Evolutionary conservation across 2,797 vertebrate species (phyloP).

Genomic region (Cynodonichthys magdalenae): DNA sequence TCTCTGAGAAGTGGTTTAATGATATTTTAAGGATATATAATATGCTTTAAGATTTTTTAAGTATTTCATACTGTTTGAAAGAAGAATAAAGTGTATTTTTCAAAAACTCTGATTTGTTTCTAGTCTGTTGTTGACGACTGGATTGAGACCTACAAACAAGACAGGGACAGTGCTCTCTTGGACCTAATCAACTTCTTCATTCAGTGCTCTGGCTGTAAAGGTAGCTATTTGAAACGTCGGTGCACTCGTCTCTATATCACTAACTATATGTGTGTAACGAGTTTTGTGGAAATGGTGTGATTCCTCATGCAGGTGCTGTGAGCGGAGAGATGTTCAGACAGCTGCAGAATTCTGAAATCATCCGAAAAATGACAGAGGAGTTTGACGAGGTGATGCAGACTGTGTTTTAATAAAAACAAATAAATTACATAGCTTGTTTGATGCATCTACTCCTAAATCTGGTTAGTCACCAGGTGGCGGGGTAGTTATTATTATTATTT

Average conservation of each 20-base stretch:
- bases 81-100: not conserved
- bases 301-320: slow-evolving; percentile 86
- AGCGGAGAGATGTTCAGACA: slow-evolving; percentile 96
- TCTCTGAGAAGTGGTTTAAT: too few relatives aligned
- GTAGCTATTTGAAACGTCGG: slow-evolving; percentile 69
- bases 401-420: not conserved
- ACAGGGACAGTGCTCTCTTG: slow-evolving; percentile 92
- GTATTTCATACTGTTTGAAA: not conserved
- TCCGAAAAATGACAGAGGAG: slow-evolving; percentile 98
- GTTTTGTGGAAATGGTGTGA: not conserved
- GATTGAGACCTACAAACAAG: slow-evolving; percentile 96
- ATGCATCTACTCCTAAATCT: too few relatives aligned
- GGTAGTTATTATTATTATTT: not conserved
- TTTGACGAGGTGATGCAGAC: slow-evolving; percentile 91
- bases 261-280: not conserved
- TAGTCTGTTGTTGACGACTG: slow-evolving; percentile 95
- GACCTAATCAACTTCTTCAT: slow-evolving; percentile 99
- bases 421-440: too few relatives aligned
- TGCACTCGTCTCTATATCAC: not conserved
- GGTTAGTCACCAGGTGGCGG: not conserved
- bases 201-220: slow-evolving; percentile 98
- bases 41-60: not conserved
- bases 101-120: slow-evolving; percentile 21
- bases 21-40: not conserved
- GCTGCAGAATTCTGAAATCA: slow-evolving; percentile 99